Conservation (phyloP, 2,888 invertebrate species). For the Mechanitis mazaeus region DNA sequence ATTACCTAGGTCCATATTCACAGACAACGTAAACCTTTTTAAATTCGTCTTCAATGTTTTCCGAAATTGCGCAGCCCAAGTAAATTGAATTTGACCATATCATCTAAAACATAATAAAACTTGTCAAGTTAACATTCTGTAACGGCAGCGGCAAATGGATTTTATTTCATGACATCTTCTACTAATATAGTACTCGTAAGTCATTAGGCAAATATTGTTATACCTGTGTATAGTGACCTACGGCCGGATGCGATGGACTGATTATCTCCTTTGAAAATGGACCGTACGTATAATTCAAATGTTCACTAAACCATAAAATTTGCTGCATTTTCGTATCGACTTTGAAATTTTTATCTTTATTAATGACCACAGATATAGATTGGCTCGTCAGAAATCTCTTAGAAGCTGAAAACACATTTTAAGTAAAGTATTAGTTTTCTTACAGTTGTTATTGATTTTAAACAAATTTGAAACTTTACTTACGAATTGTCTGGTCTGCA, state of each 20-base stretch:
- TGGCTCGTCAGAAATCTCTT: neutral
- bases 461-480: neutral
- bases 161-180: no score
- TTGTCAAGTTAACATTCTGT: no score
- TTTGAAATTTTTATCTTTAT: neutral
- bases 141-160: no score
- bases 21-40: neutral
- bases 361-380: neutral
- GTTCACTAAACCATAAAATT: neutral
- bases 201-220: neutral
- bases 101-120: neutral
- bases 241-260: neutral
- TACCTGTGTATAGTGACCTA: constrained; percentile 2
- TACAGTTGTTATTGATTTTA: no score
- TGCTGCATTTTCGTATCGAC: neutral
- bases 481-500: constrained; percentile 3
- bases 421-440: no score
- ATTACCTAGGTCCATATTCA: constrained; percentile 5
- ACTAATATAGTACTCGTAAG: no score
- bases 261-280: neutral
- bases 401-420: neutral
- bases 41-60: neutral
- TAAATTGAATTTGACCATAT: constrained; percentile 1
- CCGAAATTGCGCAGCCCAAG: neutral
- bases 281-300: neutral